A percentile compares a stretch with the other conserved stretches of the same genome.
These are phyloP conservation scores for Dynastes maya DNA, from an alignment of 2,888 invertebrate species.

Conservation along the genomic window DNA sequence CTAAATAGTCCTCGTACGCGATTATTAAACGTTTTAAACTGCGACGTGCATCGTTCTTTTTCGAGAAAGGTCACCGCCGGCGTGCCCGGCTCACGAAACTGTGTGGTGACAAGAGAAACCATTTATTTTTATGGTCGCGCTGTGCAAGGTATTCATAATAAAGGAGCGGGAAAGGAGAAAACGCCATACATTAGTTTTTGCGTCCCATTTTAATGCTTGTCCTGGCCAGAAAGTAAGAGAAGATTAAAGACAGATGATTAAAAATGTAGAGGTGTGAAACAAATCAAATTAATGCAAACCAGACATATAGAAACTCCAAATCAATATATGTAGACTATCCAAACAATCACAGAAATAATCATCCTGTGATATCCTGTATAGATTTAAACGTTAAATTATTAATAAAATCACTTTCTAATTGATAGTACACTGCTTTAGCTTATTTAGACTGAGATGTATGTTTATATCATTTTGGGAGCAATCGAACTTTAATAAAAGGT, in stretches of 20 bases:
- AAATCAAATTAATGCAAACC: no score
- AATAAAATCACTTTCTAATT: no score
- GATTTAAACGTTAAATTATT: no score
- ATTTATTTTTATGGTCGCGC: slow-evolving; percentile 29
- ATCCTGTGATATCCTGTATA: no score
- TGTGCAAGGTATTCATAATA: slow-evolving; percentile 1
- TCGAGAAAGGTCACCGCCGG: slow-evolving; percentile 32
- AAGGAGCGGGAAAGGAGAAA: neutral
- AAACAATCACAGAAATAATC: no score
- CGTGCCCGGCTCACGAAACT: neutral
- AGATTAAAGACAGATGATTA: neutral
- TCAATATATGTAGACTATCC: no score
- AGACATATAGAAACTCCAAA: no score
- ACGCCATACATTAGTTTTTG: neutral
- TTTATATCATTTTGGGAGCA: no score
- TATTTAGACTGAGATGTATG: no score
- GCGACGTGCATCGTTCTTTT: slow-evolving; percentile 20
- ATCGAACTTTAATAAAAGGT: no score
- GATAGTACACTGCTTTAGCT: no score
- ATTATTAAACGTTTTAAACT: slow-evolving; percentile 42
- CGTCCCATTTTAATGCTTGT: neutral
- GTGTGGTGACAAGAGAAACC: neutral
- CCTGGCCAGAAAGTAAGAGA: neutral
- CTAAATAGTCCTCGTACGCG: slow-evolving; percentile 39
- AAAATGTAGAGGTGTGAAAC: no score